Evolutionary conservation across 2,113 vertebrate species (phyloP).

Genomic region (Pithys albifrons): DNA sequence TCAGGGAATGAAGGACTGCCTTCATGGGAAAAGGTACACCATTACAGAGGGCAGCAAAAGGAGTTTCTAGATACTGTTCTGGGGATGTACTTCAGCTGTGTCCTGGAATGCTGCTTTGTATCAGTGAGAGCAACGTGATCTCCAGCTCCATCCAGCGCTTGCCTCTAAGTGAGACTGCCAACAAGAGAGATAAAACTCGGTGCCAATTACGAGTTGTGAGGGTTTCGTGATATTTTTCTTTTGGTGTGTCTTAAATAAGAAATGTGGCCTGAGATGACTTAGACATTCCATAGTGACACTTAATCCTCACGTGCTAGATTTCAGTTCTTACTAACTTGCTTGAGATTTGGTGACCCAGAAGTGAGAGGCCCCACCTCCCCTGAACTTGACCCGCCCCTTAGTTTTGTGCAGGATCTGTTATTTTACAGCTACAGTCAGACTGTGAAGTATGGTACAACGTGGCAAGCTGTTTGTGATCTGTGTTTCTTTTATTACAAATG

Average conservation of each 20-base stretch:
- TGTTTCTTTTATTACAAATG: conserved; percentile 77
- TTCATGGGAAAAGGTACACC: not conserved
- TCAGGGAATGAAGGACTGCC: not conserved
- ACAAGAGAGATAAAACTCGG: not conserved
- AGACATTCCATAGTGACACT: conserved; percentile 39
- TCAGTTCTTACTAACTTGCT: conserved; percentile 24
- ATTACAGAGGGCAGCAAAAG: not conserved
- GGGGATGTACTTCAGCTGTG: conserved; percentile 39
- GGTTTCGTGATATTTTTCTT: not conserved
- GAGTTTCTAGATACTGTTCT: not conserved
- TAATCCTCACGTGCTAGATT: conserved; percentile 33
- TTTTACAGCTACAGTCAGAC: conserved; percentile 62
- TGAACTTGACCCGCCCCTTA: not conserved
- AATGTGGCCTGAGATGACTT: conserved; percentile 43
- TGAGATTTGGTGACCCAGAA: conserved; percentile 34
- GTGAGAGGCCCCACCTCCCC: not conserved
- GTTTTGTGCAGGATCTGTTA: conserved; percentile 57
- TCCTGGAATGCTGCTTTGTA: not conserved
- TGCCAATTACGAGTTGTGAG: not conserved
- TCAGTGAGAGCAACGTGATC: conserved; percentile 10
- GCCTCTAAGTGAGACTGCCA: not conserved
- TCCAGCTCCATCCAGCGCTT: not conserved
- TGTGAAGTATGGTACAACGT: conserved; percentile 59
- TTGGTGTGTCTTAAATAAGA: conserved; percentile 22
- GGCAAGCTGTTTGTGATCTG: conserved; percentile 82